Conservation (phyloP, 2,113 vertebrate species). For the Chloebia gouldiae region DNA sequence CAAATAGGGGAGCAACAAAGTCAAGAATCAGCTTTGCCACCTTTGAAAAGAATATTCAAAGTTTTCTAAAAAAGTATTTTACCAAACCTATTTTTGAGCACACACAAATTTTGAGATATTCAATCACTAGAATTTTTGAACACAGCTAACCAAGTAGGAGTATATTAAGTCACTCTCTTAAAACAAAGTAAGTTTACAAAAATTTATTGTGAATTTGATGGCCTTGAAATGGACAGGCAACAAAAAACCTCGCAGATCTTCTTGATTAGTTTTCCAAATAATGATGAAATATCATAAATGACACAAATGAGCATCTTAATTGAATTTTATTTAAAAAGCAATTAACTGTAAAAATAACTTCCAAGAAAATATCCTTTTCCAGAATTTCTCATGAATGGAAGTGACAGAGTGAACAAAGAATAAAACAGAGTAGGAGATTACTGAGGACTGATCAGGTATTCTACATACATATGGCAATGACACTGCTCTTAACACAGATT, state of each 20-base stretch:
- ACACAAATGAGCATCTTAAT: constrained; percentile 9
- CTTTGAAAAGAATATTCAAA: constrained; percentile 26
- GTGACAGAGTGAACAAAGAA: neutral
- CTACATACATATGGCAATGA: neutral
- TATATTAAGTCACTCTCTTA: neutral
- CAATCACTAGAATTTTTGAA: constrained; percentile 3
- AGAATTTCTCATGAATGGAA: neutral
- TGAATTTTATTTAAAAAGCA: constrained; percentile 46
- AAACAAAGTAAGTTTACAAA: neutral
- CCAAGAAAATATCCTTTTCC: neutral
- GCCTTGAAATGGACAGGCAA: neutral
- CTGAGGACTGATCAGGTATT: neutral
- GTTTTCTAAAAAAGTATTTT: neutral
- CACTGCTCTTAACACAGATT: neutral
- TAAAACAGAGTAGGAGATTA: neutral
- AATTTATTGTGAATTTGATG: neutral
- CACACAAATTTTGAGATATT: neutral
- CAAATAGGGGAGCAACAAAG: constrained; percentile 52
- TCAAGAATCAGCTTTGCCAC: constrained; percentile 15
- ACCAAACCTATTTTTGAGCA: neutral
- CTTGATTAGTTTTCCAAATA: constrained; percentile 60
- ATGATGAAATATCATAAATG: constrained; percentile 32
- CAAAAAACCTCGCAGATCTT: neutral
- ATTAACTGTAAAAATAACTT: constrained; percentile 23
- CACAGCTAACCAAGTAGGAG: neutral